Evolutionary conservation across 2,888 invertebrate genomes (phyloP), one percentile per base, ranked within the genome.

Genomic region (Ypsolopha scabrella): DNA sequence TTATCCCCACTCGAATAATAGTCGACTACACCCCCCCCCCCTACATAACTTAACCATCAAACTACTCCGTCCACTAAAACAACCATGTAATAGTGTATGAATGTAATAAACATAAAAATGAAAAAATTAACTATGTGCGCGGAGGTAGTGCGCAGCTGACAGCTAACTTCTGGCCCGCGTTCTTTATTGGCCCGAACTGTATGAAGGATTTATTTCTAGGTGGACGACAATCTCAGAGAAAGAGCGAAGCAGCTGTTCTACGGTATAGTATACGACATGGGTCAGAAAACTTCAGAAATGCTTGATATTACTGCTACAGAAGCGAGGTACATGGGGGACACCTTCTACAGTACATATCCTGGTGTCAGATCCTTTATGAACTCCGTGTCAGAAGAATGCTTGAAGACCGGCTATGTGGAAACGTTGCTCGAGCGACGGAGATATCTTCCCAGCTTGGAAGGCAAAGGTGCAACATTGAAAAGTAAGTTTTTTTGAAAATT

Each of bases 231-330:
- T 53, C 87, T 95, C 60, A 88, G 98, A 46, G 94, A 96, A 65
- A 92, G 93, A 65, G 94, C 97, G 6, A 97, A 98, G 75, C 92
- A 96, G 80, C 90, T 98, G 36, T 97, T 97, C 71, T 99, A 99
- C 77, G 98, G 97, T 6, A 96, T 99, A 65, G 93, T 99, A 53
- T 99, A 99, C 73, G 99, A 99, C 7, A 99, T 99, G 93, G 97
- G 98, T 2, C 88, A 90, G 53, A 93, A 90, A 64, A 89, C 94
- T 0, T 82, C 99, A 36, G 90, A 94, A 54, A 91, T 92, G 57
- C 83, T 99, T 38, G 91, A 91, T 52, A 91, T 97, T 8, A 88
- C 89, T 0, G 94, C 94, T 72, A 82, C 90, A 47, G 94, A 96
- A 63, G 98, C 98, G 0, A 86, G 87, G 3, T 82, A 88, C 50